These are phyloP conservation scores for Mechanitis mazaeus DNA, from an alignment of 2,888 invertebrate species.

Conservation along the genomic window DNA sequence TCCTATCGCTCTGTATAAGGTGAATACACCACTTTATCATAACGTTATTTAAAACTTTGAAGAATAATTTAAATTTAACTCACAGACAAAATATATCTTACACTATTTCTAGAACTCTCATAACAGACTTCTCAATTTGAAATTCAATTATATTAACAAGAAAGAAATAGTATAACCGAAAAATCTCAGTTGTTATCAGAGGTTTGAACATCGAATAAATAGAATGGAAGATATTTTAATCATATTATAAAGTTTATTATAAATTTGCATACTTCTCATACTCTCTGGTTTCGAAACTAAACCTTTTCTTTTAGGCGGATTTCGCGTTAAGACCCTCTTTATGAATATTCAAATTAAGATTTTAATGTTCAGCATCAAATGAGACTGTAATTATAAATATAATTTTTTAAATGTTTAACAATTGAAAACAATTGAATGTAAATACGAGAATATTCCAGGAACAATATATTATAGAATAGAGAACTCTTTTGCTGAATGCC, in stretches of 20 bases:
- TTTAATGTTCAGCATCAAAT: constrained; percentile 22
- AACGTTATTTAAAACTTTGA: constrained; percentile 2
- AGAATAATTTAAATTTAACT: not conserved
- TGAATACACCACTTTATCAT: constrained; percentile 16
- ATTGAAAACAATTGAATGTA: constrained; percentile 29
- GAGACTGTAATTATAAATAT: constrained; percentile 20
- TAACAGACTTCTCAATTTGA: no score
- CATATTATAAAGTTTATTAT: constrained; percentile 6
- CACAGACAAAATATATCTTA: not conserved
- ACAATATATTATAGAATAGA: constrained; percentile 30
- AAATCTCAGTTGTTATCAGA: no score
- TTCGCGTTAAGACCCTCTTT: constrained; percentile 26
- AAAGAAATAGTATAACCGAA: constrained; percentile 5
- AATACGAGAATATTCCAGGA: constrained; percentile 17
- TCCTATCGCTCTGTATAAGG: constrained; percentile 15
- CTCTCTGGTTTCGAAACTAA: constrained; percentile 16
- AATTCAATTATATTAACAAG: no score
- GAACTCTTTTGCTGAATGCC: constrained; percentile 36
- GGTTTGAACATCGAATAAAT: no score
- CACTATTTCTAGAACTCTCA: not conserved
- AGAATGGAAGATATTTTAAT: no score
- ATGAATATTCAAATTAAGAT: constrained; percentile 31
- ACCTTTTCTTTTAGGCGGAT: constrained; percentile 25
- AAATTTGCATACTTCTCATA: constrained; percentile 17
- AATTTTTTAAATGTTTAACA: constrained; percentile 22